A percentile compares a stretch with the other conserved stretches of the same genome.
phyloP scores from a whole-genome alignment of 2,113 vertebrate genomes.

The Cephalopholis sonnerati region DNA sequence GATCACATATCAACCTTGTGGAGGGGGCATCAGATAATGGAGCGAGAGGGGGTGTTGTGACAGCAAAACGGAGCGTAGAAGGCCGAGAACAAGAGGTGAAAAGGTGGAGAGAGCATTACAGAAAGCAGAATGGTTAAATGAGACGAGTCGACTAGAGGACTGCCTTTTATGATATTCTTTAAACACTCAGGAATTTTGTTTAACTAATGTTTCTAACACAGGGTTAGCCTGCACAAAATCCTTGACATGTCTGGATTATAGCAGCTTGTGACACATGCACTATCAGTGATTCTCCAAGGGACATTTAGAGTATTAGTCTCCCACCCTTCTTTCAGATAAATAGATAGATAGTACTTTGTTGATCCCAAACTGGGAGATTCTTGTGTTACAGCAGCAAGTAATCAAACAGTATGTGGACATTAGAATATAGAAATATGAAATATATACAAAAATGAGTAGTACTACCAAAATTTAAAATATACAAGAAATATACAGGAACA shows the following conservation, averaged over 20 bases:
- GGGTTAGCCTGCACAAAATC: not conserved
- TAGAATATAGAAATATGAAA: too few relatives aligned
- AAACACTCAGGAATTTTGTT: not conserved
- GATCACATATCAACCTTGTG: constrained; percentile 49
- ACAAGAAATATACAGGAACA: too few relatives aligned
- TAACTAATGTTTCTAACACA: not conserved
- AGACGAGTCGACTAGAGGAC: not conserved
- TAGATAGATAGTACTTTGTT: too few relatives aligned
- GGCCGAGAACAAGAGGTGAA: not conserved
- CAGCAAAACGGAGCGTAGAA: not conserved
- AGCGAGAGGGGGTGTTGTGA: constrained; percentile 1
- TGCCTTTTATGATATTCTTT: not conserved
- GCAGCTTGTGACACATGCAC: not conserved
- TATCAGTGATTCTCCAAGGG: not conserved
- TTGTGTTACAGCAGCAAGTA: too few relatives aligned
- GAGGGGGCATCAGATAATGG: constrained; percentile 27
- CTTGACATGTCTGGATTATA: constrained; percentile 2
- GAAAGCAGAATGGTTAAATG: not conserved
- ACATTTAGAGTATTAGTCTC: not conserved
- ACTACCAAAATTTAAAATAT: too few relatives aligned
- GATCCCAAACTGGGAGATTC: too few relatives aligned
- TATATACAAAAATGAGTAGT: too few relatives aligned
- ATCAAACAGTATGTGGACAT: too few relatives aligned
- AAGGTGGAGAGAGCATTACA: not conserved
- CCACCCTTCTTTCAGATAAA: too few relatives aligned